phyloP scores from a whole-genome alignment of 2,888 invertebrate genomes.

The Drosophila paranaensis region DNA sequence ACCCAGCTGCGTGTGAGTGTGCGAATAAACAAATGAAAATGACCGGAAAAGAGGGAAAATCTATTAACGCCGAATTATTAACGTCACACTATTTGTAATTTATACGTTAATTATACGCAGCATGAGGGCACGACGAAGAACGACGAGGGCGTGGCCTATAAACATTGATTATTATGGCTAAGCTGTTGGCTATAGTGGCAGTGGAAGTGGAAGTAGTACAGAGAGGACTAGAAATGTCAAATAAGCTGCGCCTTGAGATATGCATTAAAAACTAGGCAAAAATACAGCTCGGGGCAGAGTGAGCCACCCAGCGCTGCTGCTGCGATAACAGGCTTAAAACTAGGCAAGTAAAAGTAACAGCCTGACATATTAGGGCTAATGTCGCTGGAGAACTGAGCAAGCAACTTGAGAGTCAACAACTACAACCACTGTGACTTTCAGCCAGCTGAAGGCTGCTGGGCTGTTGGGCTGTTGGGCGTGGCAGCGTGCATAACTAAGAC shows the following conservation, averaged over 20 bases:
- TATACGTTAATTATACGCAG: slow-evolving; percentile 76
- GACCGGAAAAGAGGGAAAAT: slow-evolving; percentile 61
- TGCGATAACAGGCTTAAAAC: slow-evolving; percentile 62
- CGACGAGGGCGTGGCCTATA: slow-evolving; percentile 31
- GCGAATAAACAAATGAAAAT: slow-evolving; percentile 65
- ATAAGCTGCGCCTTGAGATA: slow-evolving; percentile 32
- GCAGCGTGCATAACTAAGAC: slow-evolving; percentile 69
- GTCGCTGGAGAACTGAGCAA: slow-evolving; percentile 73
- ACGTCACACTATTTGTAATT: slow-evolving; percentile 79
- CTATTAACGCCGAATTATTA: slow-evolving; percentile 80
- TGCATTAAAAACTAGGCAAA: slow-evolving; percentile 50
- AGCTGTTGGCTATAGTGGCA: neutral
- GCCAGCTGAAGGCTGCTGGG: neutral
- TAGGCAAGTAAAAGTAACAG: slow-evolving; percentile 63
- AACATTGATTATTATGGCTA: slow-evolving; percentile 66
- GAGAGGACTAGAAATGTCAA: slow-evolving; percentile 25
- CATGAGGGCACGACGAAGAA: neutral
- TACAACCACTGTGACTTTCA: slow-evolving; percentile 31
- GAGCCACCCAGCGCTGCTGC: neutral
- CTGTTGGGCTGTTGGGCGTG: slow-evolving; percentile 22
- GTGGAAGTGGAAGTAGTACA: no score
- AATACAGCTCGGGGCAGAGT: neutral
- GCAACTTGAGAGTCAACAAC: slow-evolving; percentile 68
- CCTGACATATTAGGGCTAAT: slow-evolving; percentile 76
- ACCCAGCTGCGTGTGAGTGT: slow-evolving; percentile 57